Percentiles rank a stretch among this genome's conserved stretches.
These are phyloP conservation scores for Nestor notabilis DNA, from an alignment of 2,113 vertebrate species.

Conservation along the genomic window DNA sequence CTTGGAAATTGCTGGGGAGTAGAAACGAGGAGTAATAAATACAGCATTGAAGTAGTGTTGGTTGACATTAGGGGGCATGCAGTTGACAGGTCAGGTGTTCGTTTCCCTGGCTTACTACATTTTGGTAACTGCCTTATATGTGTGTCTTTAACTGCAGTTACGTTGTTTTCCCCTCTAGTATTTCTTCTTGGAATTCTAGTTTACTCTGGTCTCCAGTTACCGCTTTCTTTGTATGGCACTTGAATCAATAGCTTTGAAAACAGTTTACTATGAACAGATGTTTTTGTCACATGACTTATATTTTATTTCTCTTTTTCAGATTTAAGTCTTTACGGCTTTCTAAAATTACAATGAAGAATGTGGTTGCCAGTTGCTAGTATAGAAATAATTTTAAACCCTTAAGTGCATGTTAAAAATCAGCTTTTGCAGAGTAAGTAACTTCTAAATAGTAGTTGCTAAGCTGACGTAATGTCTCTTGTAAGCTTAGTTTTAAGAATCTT, in stretches of 20 bases:
- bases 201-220: not conserved
- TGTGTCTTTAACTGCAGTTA: not conserved
- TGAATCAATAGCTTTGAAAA: not conserved
- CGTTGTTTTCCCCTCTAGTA: not conserved
- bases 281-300: not conserved
- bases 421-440: not conserved
- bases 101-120: not conserved
- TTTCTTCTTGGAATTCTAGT: not conserved
- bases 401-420: not conserved
- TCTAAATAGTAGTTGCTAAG: not conserved
- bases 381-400: not conserved
- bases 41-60: not conserved
- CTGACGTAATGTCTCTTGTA: not conserved
- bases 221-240: not conserved
- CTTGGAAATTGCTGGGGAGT: not conserved
- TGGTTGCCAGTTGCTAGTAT: not conserved
- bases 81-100: not conserved
- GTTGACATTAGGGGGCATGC: not conserved
- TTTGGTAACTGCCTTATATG: not conserved
- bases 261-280: not conserved
- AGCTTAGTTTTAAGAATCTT: not conserved
- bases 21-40: not conserved
- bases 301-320: not conserved
- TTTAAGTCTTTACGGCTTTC: not conserved
- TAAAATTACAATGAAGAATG: not conserved